Base-by-base conservation (phyloP, 2,797 vertebrate species). In the Coregonus suidteri region DNA sequence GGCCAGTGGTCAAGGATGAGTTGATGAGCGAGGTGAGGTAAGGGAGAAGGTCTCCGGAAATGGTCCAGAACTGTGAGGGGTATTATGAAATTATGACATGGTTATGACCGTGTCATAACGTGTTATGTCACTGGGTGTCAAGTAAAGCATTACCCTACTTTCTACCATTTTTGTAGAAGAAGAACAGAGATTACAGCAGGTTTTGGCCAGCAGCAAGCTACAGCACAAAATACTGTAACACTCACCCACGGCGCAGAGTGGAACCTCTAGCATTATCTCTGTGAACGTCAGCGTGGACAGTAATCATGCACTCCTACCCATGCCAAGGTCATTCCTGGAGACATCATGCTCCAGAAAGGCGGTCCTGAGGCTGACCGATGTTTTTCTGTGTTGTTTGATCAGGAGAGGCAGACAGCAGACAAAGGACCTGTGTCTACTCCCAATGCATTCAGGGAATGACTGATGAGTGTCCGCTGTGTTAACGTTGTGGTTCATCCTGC, bases 271-370 rank as follows among this genome's bases (percentile, higher is more conserved):
- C 20, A 20, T 62, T 62, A 25, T 64, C 59, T 41, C 37, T 41
- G 35, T 9, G 59, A 25, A 66, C 31, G n/a, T 64, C n/a, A 64
- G 6, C n/a, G 25, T 31, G 25, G 14, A 35, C 5, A 34, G 64
- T 25, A 20, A 41, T 70, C 67, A 4, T 70, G 68, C 3, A 51
- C 9, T 41, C 16, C 11, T 70, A n/a, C 4, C 20, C 13, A 18
- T 30, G 11, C 14, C n/a, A 31, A 37, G 20, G 69, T 51, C 37
- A 47, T 47, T 2, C 7, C 9, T 4, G 73, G 71, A 64, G 0
- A 4, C 85, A 84, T 81, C 59, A 76, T 83, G 86, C 90, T 87
- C 87, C 86, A 80, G 73, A 83, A 89, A 74, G 72, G 5, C 70
- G 37, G 78, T 85, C 85, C 86, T 77, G 6, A 47, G 41, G 18